Conservation (phyloP, 2,888 invertebrate genomes). For the Mythimna impura region DNA sequence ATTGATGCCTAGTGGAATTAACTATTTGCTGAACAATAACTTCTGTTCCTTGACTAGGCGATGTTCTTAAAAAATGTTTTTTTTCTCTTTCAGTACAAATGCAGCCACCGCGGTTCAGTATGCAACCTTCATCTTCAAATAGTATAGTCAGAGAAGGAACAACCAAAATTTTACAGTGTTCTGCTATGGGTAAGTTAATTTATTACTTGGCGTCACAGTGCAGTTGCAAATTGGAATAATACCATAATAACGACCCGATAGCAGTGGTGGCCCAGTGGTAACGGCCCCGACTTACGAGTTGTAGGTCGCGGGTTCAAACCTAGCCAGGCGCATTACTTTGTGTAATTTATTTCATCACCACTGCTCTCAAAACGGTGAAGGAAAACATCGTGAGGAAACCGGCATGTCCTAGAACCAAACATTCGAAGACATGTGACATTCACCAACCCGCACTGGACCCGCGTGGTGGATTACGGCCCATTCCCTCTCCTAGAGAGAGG, state of each 20-base stretch:
- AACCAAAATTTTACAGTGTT: conserved; percentile 97
- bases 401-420: too few species aligned
- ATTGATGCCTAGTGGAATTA: not conserved
- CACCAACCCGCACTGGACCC: too few species aligned
- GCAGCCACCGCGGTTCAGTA: conserved; percentile 96
- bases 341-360: too few species aligned
- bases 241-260: conserved; percentile 1
- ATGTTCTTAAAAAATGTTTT: conserved; percentile 23
- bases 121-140: conserved; percentile 96
- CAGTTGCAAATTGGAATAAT: not conserved
- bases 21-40: not conserved
- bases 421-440: too few species aligned
- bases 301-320: too few species aligned
- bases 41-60: not conserved
- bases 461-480: too few species aligned
- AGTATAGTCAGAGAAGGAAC: conserved; percentile 96
- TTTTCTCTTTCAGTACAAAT: conserved; percentile 88
- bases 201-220: not conserved
- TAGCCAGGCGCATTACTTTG: too few species aligned
- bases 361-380: too few species aligned
- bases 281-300: too few species aligned
- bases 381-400: too few species aligned
- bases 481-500: too few species aligned
- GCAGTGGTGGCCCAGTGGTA: too few species aligned
- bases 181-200: conserved; percentile 94